Conservation (phyloP, 2,113 vertebrate species). For the Gymnobelideus leadbeateri region DNA sequence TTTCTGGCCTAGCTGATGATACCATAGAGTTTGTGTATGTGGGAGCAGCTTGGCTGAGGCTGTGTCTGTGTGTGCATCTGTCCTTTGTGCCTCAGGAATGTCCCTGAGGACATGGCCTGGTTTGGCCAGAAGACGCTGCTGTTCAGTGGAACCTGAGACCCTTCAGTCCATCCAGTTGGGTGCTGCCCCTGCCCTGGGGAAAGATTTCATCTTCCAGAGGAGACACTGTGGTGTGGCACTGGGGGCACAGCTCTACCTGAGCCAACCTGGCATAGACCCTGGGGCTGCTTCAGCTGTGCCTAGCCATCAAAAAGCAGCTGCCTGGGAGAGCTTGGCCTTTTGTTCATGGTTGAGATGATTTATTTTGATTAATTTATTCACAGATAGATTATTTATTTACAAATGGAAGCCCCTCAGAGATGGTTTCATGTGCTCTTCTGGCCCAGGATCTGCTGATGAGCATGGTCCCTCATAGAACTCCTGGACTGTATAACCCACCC, state of each 20-base stretch:
- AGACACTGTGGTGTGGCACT: background rate
- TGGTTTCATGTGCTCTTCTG: background rate
- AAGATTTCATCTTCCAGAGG: background rate
- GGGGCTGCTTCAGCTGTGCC: background rate
- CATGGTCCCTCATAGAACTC: background rate
- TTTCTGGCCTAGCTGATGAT: background rate
- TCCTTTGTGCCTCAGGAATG: conserved; percentile 41
- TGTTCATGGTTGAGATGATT: conserved; percentile 18
- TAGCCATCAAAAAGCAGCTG: background rate
- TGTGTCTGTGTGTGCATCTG: background rate
- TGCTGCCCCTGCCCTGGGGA: conserved; percentile 47
- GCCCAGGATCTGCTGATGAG: background rate
- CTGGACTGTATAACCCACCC: background rate
- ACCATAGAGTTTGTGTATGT: background rate
- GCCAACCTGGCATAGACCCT: background rate
- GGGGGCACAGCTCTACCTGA: background rate
- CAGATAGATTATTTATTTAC: conserved; percentile 41
- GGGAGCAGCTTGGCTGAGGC: background rate
- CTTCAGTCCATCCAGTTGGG: conserved; percentile 10
- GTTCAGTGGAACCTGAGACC: conserved; percentile 20
- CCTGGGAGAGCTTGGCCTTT: conserved; percentile 24
- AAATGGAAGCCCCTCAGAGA: conserved; percentile 21
- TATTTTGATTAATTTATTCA: conserved; percentile 46
- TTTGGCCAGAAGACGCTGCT: background rate
- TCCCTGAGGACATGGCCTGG: conserved; percentile 20